Conservation (phyloP, 2,888 invertebrate species). For the Pammene aurita region DNA sequence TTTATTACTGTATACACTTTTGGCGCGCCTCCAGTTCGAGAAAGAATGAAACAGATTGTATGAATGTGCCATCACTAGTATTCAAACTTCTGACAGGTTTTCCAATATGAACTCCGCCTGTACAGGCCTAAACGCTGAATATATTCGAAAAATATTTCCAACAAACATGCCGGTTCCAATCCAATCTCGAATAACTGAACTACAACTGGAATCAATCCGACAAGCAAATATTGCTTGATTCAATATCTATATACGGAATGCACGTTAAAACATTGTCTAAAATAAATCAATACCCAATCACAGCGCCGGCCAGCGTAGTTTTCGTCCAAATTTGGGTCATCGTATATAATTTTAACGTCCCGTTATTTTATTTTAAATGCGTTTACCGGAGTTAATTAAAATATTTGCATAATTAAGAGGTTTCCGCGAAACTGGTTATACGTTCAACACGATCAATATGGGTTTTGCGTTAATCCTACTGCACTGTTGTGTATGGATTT, state of each 20-base stretch:
- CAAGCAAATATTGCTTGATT: constrained; percentile 19
- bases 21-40: background rate
- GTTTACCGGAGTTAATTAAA: constrained; percentile 18
- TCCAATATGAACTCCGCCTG: background rate
- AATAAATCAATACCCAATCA: constrained; percentile 34
- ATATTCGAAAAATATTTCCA: background rate
- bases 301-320: constrained; percentile 20
- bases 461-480: constrained; percentile 6
- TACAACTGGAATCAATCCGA: constrained; percentile 12
- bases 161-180: constrained; percentile 14
- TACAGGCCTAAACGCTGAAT: background rate
- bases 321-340: constrained; percentile 24
- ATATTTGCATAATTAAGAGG: constrained; percentile 31
- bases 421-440: constrained; percentile 9
- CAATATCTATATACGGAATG: background rate
- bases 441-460: background rate
- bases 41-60: background rate
- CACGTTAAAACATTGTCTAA: constrained; percentile 22
- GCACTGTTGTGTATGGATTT: background rate
- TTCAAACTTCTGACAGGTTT: background rate
- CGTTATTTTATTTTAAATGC: constrained; percentile 24
- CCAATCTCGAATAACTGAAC: constrained; percentile 12
- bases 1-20: background rate
- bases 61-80: background rate
- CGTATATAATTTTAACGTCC: constrained; percentile 13